Conservation (phyloP, 2,888 invertebrate genomes). For the Eugnorisma glareosa region DNA sequence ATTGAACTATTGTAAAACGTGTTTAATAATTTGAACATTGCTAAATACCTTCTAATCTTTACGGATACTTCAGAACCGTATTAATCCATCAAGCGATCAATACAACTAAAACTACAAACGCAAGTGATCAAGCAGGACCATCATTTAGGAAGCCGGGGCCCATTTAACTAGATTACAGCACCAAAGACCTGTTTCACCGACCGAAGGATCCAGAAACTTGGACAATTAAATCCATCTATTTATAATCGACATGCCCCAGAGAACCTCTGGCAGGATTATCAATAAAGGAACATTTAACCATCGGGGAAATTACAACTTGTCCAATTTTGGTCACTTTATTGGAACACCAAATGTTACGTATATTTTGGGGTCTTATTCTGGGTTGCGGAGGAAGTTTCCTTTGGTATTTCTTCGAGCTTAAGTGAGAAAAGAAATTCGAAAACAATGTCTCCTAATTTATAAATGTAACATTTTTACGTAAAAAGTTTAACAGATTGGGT, state of each 20-base stretch:
- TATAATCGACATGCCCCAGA: slow-evolving; percentile 65
- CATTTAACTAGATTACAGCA: slow-evolving; percentile 67
- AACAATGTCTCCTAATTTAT: neutral
- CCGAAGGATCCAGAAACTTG: slow-evolving; percentile 63
- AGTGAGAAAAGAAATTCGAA: neutral
- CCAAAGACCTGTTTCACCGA: slow-evolving; percentile 57
- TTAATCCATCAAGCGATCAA: slow-evolving; percentile 34
- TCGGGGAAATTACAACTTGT: slow-evolving; percentile 64
- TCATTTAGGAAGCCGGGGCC: slow-evolving; percentile 54
- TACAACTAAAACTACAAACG: slow-evolving; percentile 46
- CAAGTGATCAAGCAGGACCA: slow-evolving; percentile 51
- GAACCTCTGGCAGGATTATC: slow-evolving; percentile 66
- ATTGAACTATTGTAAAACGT: neutral
- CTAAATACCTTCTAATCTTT: neutral
- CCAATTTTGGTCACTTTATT: slow-evolving; percentile 73
- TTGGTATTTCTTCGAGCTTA: neutral
- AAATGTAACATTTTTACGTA: neutral
- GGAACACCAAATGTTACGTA: slow-evolving; percentile 61
- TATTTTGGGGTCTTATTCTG: slow-evolving; percentile 62
- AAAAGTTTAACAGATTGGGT: neutral
- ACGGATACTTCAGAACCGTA: slow-evolving; percentile 10
- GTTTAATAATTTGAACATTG: neutral
- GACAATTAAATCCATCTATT: slow-evolving; percentile 71
- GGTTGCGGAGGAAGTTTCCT: neutral
- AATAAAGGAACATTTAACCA: slow-evolving; percentile 70